These are phyloP conservation scores for Apoderus coryli DNA, from an alignment of 2,888 invertebrate species.

Conservation along the genomic window DNA sequence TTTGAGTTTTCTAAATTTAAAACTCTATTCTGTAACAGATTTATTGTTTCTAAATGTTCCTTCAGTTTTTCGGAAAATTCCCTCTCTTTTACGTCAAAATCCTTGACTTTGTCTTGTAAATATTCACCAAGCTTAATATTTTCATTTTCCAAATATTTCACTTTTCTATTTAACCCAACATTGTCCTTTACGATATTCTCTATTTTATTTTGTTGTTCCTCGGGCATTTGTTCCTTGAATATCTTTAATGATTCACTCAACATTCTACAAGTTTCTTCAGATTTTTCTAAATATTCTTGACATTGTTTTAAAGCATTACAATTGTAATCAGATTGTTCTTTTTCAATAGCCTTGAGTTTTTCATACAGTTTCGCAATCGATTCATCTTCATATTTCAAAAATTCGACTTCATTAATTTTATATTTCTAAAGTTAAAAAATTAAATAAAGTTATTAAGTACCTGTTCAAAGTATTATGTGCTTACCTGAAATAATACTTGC, in stretches of 20 bases:
- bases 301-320: too few relatives aligned
- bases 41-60: slow-evolving; percentile 38
- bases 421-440: too few relatives aligned
- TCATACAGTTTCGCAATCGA: too few relatives aligned
- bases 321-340: too few relatives aligned
- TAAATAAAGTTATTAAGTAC: too few relatives aligned
- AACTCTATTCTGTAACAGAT: slow-evolving; percentile 32
- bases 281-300: too few relatives aligned
- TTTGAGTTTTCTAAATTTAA: slow-evolving; percentile 34
- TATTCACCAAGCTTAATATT: slow-evolving; percentile 20
- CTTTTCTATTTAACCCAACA: slow-evolving; percentile 25
- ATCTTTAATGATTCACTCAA: slow-evolving; percentile 16
- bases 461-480: too few relatives aligned
- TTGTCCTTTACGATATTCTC: slow-evolving; percentile 23
- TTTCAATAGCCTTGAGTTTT: too few relatives aligned
- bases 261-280: too few relatives aligned
- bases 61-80: slow-evolving; percentile 29
- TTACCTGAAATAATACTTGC: too few relatives aligned
- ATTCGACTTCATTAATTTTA: too few relatives aligned
- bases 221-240: slow-evolving; percentile 15
- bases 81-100: slow-evolving; percentile 25
- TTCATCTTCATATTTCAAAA: too few relatives aligned
- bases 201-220: slow-evolving; percentile 16
- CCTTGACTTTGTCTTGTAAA: slow-evolving; percentile 30
- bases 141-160: slow-evolving; percentile 25